phyloP scores from a whole-genome alignment of 2,797 vertebrate species.

The Gallinago nigripennis region DNA sequence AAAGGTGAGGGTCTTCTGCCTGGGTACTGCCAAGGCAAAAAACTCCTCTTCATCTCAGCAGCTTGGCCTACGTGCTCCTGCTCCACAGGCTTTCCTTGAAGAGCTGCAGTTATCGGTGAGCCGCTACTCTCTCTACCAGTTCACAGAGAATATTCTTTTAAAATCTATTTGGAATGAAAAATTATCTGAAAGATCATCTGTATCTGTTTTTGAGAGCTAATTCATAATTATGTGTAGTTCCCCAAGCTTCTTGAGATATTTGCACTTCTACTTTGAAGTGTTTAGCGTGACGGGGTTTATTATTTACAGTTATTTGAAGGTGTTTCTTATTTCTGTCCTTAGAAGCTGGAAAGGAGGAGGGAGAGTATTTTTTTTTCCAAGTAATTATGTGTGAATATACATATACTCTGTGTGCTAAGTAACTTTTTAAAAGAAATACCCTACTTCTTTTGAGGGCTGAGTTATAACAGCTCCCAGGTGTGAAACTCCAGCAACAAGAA shows the following conservation, averaged over 20 bases:
- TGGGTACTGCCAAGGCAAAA: not conserved
- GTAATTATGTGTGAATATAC: not conserved
- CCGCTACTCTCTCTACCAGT: not conserved
- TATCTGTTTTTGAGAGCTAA: conserved; percentile 14
- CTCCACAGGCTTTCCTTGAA: not conserved
- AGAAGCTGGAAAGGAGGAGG: not conserved
- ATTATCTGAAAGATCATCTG: conserved; percentile 28
- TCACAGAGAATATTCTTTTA: not conserved
- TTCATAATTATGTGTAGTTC: conserved; percentile 12
- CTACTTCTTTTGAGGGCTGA: not conserved
- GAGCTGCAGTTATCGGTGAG: not conserved
- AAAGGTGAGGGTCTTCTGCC: not conserved
- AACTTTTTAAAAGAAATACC: not conserved
- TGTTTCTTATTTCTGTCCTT: conserved; percentile 36
- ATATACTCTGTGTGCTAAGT: not conserved
- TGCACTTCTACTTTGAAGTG: conserved; percentile 41
- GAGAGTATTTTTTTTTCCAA: not conserved
- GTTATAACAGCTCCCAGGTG: not conserved
- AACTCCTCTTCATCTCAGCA: not conserved
- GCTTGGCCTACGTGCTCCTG: fast-evolving
- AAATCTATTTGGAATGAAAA: not conserved
- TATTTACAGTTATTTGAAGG: conserved; percentile 58
- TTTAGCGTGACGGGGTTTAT: not conserved
- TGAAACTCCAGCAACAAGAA: not conserved
- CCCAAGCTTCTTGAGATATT: conserved; percentile 30